Evolutionary conservation across 2,113 vertebrate species (phyloP).

Genomic region (Plestiodon gilberti): DNA sequence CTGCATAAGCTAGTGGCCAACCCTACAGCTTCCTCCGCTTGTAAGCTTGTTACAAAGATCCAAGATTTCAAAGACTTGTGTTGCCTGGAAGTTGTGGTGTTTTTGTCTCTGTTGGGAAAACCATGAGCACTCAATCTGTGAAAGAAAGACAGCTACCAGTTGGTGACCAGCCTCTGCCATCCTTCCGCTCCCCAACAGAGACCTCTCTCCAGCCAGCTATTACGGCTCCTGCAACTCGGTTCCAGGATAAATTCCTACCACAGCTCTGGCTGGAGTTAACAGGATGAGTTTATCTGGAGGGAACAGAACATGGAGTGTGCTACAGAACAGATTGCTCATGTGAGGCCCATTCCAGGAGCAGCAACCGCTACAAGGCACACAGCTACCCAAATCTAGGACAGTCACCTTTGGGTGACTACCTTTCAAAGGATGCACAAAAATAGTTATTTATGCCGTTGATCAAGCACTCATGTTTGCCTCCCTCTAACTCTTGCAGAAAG

Average conservation of each 20-base stretch:
- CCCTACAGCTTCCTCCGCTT: background rate
- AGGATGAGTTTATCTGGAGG: conserved; percentile 51
- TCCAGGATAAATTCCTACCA: conserved; percentile 43
- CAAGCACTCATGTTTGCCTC: conserved; percentile 22
- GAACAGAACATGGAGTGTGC: conserved; percentile 10
- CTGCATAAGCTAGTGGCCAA: background rate
- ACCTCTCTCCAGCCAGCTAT: conserved; percentile 36
- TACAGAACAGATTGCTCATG: conserved; percentile 57
- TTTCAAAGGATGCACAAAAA: conserved; percentile 67
- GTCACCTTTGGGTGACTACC: conserved; percentile 60
- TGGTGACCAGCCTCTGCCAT: background rate
- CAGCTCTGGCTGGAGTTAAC: conserved; percentile 8
- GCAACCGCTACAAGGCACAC: conserved; percentile 26
- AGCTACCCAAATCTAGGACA: conserved; percentile 63
- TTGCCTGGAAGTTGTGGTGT: background rate
- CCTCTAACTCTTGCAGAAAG: background rate
- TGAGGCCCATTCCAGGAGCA: conserved; percentile 57
- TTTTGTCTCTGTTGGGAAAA: background rate
- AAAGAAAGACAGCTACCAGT: background rate
- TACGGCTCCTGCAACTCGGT: background rate
- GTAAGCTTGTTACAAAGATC: background rate
- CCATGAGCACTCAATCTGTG: background rate
- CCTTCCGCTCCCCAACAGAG: background rate
- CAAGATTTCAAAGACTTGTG: background rate
- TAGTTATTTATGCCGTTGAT: conserved; percentile 40